phyloP scores from a whole-genome alignment of 2,113 vertebrate genomes.

The Erythrolamprus reginae region DNA sequence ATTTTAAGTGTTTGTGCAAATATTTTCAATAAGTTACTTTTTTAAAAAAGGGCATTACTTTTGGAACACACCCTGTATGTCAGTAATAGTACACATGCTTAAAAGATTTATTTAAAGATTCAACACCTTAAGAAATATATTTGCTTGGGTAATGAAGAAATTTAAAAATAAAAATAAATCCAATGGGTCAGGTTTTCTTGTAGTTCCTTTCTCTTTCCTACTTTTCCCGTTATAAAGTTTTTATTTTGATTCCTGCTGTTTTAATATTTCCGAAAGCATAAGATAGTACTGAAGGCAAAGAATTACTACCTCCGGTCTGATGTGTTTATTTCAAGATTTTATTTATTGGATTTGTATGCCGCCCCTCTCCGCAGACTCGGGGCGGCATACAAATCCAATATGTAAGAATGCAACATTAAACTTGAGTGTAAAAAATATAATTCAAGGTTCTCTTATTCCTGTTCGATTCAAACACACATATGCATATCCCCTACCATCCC shows the following conservation, averaged over 20 bases:
- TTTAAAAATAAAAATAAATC: constrained; percentile 13
- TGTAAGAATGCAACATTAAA: not conserved
- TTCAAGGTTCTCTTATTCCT: not conserved
- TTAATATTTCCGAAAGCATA: constrained; percentile 20
- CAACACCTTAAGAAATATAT: constrained; percentile 13
- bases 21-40: too few relatives aligned
- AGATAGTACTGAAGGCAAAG: constrained; percentile 21
- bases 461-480: not conserved
- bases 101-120: not conserved
- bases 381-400: too few relatives aligned
- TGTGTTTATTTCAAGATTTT: not conserved
- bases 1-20: too few relatives aligned
- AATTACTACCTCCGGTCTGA: not conserved
- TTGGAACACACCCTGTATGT: too few relatives aligned
- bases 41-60: too few relatives aligned
- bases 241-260: constrained; percentile 18
- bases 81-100: not conserved
- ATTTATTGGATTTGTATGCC: too few relatives aligned
- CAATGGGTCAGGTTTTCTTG: not conserved
- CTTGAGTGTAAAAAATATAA: not conserved
- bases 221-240: not conserved
- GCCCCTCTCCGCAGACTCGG: too few relatives aligned
- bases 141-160: not conserved
- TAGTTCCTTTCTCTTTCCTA: constrained; percentile 4
- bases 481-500: not conserved